Evolutionary conservation across 1,140 invertebrate genomes (phyloP), one percentile per base, ranked within the genome.

Genomic region (Drosophila quadrilineata): DNA sequence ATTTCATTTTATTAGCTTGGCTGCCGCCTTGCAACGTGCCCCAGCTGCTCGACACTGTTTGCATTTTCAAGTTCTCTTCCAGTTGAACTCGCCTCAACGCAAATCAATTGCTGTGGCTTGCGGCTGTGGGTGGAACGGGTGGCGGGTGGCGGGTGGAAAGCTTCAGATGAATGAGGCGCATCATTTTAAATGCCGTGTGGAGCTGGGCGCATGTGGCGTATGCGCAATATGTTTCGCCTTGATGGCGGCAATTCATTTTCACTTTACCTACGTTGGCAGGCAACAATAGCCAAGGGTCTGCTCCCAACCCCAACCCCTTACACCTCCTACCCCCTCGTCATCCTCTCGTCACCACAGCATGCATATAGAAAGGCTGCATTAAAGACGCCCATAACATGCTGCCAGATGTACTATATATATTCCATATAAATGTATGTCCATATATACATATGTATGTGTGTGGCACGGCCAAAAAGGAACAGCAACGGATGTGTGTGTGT

Each of bases 1-100:
- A 70, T 70, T 75, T 76, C 52, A 70, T 77, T 84, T 74, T 73
- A 77, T 73, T 70, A 59, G 63, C 50, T 72, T n/a, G n/a, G n/a
- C n/a, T n/a, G n/a, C n/a, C n/a, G n/a, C n/a, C 48, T 59, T 33
- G 35, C 35, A 45, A 41, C 26, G 24, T 35, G 12, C 1, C 17
- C 35, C 45, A 64, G 52, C 50, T 46, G 56, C 6, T 10, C 28
- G 22, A 43, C n/a, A 19, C 14, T 49, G 31, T 14, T 31, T 58
- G 64, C 17, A 14, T 43, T 43, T 43, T 14, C 10, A 22, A 21
- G 24, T 43, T 10, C 10, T 12, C 5, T 58, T 58, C 31, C 33
- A 21, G 29, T 48, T 58, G 16, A 58, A 48, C 16, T 58, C 14
- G 4, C 16, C 5, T 26, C 12, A 2, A 9, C 12, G 9, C 28